Evolutionary conservation across 1,140 invertebrate genomes (phyloP).

Genomic region (Solenopsis fugax): DNA sequence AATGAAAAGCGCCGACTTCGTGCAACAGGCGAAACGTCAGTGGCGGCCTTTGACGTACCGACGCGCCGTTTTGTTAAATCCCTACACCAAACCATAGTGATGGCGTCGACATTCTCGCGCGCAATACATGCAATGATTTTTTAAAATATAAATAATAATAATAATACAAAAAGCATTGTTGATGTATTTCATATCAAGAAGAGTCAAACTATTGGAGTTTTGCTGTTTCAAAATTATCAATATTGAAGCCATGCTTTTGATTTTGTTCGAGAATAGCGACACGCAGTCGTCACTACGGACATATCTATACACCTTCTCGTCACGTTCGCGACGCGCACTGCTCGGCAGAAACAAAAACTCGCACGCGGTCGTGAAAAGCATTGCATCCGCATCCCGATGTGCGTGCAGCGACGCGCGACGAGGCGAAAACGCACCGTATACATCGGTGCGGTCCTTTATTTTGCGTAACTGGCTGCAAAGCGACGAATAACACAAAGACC

Average conservation of each 20-base stretch:
- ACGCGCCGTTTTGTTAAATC: constrained; percentile 47
- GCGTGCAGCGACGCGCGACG: constrained; percentile 54
- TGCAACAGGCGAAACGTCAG: constrained; percentile 77
- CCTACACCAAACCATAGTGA: constrained; percentile 22
- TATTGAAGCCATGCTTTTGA: neutral
- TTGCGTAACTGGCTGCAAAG: neutral
- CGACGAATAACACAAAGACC: neutral
- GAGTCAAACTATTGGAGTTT: neutral
- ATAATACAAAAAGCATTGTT: neutral
- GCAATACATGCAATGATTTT: neutral
- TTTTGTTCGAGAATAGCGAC: constrained; percentile 21
- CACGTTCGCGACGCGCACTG: neutral
- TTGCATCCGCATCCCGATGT: constrained; percentile 15
- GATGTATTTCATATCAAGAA: neutral
- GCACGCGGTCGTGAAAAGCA: constrained; percentile 20
- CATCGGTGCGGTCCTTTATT: constrained; percentile 11
- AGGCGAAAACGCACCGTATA: constrained; percentile 55
- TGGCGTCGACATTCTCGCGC: constrained; percentile 27
- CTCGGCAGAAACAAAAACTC: constrained; percentile 54
- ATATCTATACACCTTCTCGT: constrained; percentile 3
- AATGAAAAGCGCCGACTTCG: constrained; percentile 74
- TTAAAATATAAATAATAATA: neutral
- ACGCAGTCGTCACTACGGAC: constrained; percentile 10
- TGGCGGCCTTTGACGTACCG: constrained; percentile 57
- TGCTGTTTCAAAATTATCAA: neutral